phyloP scores from a whole-genome alignment of 92 coral and sea anemone genomes.

The Porites rus region DNA sequence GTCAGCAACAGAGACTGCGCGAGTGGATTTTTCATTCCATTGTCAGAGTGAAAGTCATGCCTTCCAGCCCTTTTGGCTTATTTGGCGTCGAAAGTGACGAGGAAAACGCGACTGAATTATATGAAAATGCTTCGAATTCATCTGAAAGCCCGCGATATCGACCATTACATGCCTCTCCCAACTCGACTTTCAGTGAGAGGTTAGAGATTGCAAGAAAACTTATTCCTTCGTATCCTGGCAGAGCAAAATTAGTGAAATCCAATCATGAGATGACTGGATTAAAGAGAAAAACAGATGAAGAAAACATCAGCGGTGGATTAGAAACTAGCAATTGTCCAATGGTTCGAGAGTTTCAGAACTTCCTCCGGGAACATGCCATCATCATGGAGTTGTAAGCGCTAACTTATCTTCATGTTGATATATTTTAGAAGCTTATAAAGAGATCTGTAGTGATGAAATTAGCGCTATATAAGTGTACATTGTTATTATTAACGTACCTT shows the following conservation, averaged over 20 bases:
- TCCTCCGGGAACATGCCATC: conserved; percentile 86
- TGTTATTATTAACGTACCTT: no score
- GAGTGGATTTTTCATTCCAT: no score
- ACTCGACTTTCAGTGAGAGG: conserved; percentile 76
- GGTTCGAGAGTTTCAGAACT: conserved; percentile 62
- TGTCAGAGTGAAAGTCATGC: conserved; percentile 43
- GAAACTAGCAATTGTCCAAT: conserved; percentile 25
- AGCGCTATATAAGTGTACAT: no score
- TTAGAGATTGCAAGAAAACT: conserved; percentile 79
- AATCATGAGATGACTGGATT: conserved; percentile 56
- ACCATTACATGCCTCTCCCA: conserved; percentile 31
- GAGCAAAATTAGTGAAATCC: conserved; percentile 53
- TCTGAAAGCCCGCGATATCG: conserved; percentile 31
- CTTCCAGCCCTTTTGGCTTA: conserved; percentile 61
- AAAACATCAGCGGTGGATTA: conserved; percentile 27
- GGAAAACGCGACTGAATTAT: not conserved
- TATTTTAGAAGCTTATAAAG: no score
- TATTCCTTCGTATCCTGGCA: conserved; percentile 66
- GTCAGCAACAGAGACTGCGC: no score
- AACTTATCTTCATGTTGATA: no score
- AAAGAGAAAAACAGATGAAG: conserved; percentile 31
- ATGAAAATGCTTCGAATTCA: not conserved
- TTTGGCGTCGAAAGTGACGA: conserved; percentile 15
- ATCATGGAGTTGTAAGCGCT: conserved; percentile 84
- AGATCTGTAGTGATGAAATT: no score